Percentiles rank a stretch among this genome's conserved stretches.
phyloP scores from a whole-genome alignment of 2,888 invertebrate species.

The Drosophila peninsularis region DNA sequence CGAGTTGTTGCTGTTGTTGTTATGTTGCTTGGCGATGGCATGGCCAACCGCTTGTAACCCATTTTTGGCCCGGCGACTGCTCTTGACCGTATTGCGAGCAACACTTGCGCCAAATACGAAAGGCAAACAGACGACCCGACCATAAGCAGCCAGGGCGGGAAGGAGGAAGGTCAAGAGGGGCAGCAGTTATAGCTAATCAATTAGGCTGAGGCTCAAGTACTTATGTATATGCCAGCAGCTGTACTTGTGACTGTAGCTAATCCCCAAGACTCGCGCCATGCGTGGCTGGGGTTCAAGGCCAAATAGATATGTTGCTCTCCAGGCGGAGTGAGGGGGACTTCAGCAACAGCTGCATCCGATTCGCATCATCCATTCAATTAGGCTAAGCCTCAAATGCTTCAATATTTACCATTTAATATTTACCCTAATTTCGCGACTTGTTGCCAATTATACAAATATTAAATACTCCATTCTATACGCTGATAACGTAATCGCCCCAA shows the following conservation, averaged over 20 bases:
- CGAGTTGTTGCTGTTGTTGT: constrained; percentile 2
- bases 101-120: constrained; percentile 62
- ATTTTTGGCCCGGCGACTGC: constrained; percentile 67
- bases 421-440: constrained; percentile 45
- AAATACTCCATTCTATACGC: constrained; percentile 13
- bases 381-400: constrained; percentile 4
- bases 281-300: constrained; percentile 1
- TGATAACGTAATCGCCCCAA: not conserved
- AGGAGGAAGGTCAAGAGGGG: constrained; percentile 1
- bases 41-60: constrained; percentile 70
- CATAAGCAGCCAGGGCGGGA: constrained; percentile 15
- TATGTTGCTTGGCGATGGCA: constrained; percentile 45
- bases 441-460: constrained; percentile 45
- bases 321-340: not conserved
- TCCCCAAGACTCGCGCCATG: constrained; percentile 24
- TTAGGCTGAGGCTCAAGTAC: constrained; percentile 11
- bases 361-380: constrained; percentile 10
- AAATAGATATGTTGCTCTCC: not conserved
- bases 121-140: constrained; percentile 24
- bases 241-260: too few species aligned
- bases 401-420: constrained; percentile 53
- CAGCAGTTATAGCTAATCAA: constrained; percentile 8
- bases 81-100: constrained; percentile 63
- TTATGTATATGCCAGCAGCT: not conserved
- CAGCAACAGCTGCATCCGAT: not conserved